These are phyloP conservation scores for Gavia stellata DNA, from an alignment of 2,113 vertebrate genomes.

Conservation along the genomic window DNA sequence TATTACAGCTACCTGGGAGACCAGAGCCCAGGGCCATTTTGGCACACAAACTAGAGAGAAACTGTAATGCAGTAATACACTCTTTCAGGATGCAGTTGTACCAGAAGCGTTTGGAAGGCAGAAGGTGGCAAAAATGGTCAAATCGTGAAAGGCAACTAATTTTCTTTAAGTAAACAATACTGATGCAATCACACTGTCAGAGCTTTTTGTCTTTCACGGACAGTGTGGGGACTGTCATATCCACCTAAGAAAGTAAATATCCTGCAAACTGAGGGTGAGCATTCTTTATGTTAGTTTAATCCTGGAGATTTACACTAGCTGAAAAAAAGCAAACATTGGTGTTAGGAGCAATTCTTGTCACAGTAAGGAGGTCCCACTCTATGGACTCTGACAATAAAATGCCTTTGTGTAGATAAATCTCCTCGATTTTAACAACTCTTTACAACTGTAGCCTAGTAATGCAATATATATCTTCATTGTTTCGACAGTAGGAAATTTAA, in stretches of 20 bases:
- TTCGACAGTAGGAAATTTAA: background rate
- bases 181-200: background rate
- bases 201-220: background rate
- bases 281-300: background rate
- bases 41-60: background rate
- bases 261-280: background rate
- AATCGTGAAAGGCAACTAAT: background rate
- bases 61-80: background rate
- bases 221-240: background rate
- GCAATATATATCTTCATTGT: background rate
- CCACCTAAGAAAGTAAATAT: background rate
- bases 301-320: background rate
- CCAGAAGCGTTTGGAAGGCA: background rate
- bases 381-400: background rate
- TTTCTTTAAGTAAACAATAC: background rate
- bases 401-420: background rate
- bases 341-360: background rate
- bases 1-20: constrained; percentile 57
- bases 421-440: background rate
- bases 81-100: background rate
- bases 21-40: constrained; percentile 13
- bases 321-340: background rate
- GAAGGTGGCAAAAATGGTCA: background rate
- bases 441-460: background rate
- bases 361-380: background rate